A percentile compares a stretch with the other conserved stretches of the same genome.
Conservation (phyloP, 2,113 vertebrate species). For the Seriola dumerili region DNA sequence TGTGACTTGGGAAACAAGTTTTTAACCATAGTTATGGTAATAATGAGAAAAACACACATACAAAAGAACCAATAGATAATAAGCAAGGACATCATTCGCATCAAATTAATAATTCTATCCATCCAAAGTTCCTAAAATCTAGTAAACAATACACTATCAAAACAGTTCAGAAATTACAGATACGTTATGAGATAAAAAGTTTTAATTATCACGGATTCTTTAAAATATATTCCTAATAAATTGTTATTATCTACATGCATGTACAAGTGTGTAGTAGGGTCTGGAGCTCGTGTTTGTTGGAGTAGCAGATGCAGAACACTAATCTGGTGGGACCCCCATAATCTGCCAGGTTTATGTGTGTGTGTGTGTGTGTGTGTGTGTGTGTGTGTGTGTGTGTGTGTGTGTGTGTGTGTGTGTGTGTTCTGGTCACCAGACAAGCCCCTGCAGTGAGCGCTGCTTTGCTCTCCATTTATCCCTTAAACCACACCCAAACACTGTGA, state of each 20-base stretch:
- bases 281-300: slow-evolving; percentile 46
- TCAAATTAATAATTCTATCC: not conserved
- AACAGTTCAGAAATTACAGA: not conserved
- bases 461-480: slow-evolving; percentile 63
- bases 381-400: slow-evolving; percentile 44
- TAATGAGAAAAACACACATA: slow-evolving; percentile 8
- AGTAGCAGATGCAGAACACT: slow-evolving; percentile 70
- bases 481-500: slow-evolving; percentile 58
- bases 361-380: slow-evolving; percentile 35
- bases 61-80: not conserved
- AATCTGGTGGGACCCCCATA: slow-evolving; percentile 75
- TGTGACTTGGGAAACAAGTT: not conserved
- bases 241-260: not conserved
- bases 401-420: slow-evolving; percentile 35
- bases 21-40: not conserved
- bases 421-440: slow-evolving; percentile 70
- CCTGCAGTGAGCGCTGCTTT: slow-evolving; percentile 55
- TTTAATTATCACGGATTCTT: too few species aligned
- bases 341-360: slow-evolving; percentile 48
- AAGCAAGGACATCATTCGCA: not conserved
- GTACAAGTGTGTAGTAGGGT: slow-evolving; percentile 10
- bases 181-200: too few species aligned
- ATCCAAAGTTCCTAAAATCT: not conserved
- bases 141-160: not conserved
- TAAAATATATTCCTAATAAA: too few species aligned